Base-by-base conservation (phyloP, 2,888 invertebrate species). In the Campoplex capitator region DNA sequence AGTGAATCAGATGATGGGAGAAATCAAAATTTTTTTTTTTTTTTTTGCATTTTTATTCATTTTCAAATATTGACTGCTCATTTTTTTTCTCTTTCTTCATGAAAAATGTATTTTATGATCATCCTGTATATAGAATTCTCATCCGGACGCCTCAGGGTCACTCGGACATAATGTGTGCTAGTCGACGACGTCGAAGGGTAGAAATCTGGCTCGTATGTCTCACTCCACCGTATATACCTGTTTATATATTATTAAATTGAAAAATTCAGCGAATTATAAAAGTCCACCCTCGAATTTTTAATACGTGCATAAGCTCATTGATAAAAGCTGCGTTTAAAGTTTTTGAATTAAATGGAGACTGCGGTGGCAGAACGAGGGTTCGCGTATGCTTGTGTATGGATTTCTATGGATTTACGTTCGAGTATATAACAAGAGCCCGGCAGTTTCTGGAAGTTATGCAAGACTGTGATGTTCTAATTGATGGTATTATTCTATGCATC, bases 81-180 rank as follows among this genome's bases (percentile, higher is more conserved):
- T 48, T 2, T 16, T 48, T 51, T 51, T 18, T 28, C 3, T 48
- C 42, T 71, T 51, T 23, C 7, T 28, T 3, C 18, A 6, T 13
- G n/a, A 16, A n/a, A 13, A 56, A 48, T 79, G 54, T 2, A 42
- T n/a, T 75, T 82, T 75, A 16, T 71, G 42, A 82, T 75, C 81
- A 68, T 74, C 67, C 74, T 74, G 81, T 82, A 82, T n/a, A 71
- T 67, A 38, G 54, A 68, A 82, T 67, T 82, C 42, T 13, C 67
- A 18, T 65, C 18, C 45, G 62, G 35, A 73, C 48, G 81, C 81
- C 67, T 75, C 74, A 28, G 74, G 81, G 81, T 82, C 67, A 74
- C 67, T 67, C 45, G 74, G 67, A 74, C 74, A 54, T 80, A 45
- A 70, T 45, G 65, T 82, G 74, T 62, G 56, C 48, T 76, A 35